Evolutionary conservation across 2,113 vertebrate species (phyloP).

Genomic region (Sorex fumeus): DNA sequence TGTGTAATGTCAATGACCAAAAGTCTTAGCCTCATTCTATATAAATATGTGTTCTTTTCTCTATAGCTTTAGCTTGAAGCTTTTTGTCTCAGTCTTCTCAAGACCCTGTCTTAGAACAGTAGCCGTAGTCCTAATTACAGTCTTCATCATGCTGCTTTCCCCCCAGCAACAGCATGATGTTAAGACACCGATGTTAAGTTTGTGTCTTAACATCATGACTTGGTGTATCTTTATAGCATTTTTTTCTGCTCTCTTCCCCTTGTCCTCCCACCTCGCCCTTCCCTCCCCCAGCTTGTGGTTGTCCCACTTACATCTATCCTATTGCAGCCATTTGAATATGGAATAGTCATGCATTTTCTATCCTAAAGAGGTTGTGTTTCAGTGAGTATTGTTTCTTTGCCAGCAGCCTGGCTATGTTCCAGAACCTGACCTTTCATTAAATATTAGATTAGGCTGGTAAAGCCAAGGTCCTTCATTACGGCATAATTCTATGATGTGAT

Average conservation of each 20-base stretch:
- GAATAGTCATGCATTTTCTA: constrained; percentile 29
- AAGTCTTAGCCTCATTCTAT: neutral
- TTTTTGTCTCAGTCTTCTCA: neutral
- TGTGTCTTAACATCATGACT: constrained; percentile 41
- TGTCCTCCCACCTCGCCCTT: neutral
- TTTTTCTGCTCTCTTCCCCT: neutral
- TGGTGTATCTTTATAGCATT: constrained; percentile 3
- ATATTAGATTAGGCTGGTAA: constrained; percentile 47
- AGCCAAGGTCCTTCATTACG: constrained; percentile 5
- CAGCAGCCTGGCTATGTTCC: constrained; percentile 14
- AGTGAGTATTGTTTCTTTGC: constrained; percentile 53
- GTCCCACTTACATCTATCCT: constrained; percentile 29
- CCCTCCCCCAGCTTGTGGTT: neutral
- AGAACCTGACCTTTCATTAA: constrained; percentile 34
- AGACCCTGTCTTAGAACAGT: constrained; percentile 6
- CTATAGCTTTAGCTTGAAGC: constrained; percentile 31
- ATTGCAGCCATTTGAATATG: constrained; percentile 24
- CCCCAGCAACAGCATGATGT: neutral
- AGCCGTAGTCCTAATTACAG: neutral
- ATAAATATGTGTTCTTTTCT: neutral
- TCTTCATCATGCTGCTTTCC: constrained; percentile 38
- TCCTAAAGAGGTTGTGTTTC: neutral
- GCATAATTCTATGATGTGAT: constrained; percentile 13
- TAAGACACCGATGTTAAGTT: no score
- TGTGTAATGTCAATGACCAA: neutral